Conservation (phyloP, 2,888 invertebrate species). For the Heliothis peltigera region DNA sequence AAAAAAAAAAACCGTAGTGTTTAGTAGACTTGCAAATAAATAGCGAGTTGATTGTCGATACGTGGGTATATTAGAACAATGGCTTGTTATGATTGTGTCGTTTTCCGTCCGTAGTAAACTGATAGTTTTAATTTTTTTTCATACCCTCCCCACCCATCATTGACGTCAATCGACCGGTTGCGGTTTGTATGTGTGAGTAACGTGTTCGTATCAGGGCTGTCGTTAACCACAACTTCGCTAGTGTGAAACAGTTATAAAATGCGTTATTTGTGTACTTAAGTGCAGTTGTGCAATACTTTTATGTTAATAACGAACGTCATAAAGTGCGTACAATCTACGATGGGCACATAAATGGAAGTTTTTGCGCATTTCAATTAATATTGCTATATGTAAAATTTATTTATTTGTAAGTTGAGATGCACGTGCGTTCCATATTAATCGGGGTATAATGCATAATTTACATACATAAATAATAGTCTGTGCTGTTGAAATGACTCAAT, state of each 20-base stretch:
- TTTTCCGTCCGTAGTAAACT: constrained; percentile 83
- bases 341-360: constrained; percentile 18
- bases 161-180: constrained; percentile 88
- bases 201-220: constrained; percentile 70
- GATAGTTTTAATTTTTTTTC: constrained; percentile 85
- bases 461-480: constrained; percentile 17
- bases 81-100: constrained; percentile 78
- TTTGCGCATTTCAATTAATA: constrained; percentile 38
- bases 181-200: constrained; percentile 64
- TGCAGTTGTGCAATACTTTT: constrained; percentile 33
- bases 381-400: constrained; percentile 21
- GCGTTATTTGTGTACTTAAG: constrained; percentile 16
- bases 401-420: constrained; percentile 16
- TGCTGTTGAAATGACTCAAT: constrained; percentile 20
- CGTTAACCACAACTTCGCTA: constrained; percentile 25
- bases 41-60: constrained; percentile 63
- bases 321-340: constrained; percentile 7
- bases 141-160: constrained; percentile 81
- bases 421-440: constrained; percentile 32
- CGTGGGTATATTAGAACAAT: constrained; percentile 76
- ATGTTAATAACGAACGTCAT: constrained; percentile 31
- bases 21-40: constrained; percentile 57
- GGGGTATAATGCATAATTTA: constrained; percentile 24
- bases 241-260: constrained; percentile 34
- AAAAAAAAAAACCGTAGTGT: constrained; percentile 40